Evolutionary conservation across 2,113 vertebrate species (phyloP), one percentile per base, ranked within the genome.

Genomic region (Progne subis): DNA sequence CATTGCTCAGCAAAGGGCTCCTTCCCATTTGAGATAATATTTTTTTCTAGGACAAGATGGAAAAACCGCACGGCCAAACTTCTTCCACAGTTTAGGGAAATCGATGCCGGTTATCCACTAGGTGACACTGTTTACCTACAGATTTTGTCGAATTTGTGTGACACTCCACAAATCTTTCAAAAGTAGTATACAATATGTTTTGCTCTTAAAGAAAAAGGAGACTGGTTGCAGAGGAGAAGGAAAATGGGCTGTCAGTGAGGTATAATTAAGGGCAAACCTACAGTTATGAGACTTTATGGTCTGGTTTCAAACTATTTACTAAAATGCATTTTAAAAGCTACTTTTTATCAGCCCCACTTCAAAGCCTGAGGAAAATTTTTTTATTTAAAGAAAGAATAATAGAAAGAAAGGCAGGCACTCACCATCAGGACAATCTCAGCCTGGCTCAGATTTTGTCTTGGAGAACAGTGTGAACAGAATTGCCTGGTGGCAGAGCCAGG

Each of bases 51-150:
- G 81, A 41, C 65, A 90, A 71, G 90, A 82, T 26, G 65, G 79
- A 49, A 59, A 87, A 82, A 80, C 8, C 49, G 63, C 53, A 11
- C 19, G 0, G 37, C 47, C 34, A 20, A 92, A 87, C 52, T 34
- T 80, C 82, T 80, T 64, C 10, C 18, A 2, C 4, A 6, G 13
- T 56, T 75, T 31, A 69, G 57, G 61, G 37, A 84, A 91, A 39
- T 13, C 6, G 39, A n/a, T 75, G 49, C 15, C 10, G 0, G 25
- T 39, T 67, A 56, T 56, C 97, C 98, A 98, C 98, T 98, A 98
- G 98, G 98, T 98, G 98, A 79, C 98, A 95, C 97, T 98, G 86
- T 98, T 98, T 95, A 98, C 98, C 96, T 97, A 81, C 56, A 86
- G 95, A 98, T 98, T 34, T 52, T 41, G 10, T 43, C 82, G 31